Base-by-base conservation (phyloP, 2,888 invertebrate genomes). In the Galeruca laticollis region DNA sequence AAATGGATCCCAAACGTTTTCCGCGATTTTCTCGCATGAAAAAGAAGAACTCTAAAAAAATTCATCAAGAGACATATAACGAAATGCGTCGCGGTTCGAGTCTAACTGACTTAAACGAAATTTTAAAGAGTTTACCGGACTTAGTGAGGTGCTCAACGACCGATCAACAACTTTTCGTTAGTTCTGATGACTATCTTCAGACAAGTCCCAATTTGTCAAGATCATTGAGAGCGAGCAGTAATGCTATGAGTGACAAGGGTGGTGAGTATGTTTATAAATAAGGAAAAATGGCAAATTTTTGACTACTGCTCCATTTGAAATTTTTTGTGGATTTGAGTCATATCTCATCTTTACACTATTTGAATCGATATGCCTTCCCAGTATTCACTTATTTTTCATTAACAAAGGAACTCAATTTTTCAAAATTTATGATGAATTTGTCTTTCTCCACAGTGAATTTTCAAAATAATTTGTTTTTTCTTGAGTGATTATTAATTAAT, bases 91-190 rank as follows among this genome's bases (percentile, higher is more conserved):
- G 93, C 0, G 91, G 92, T 0, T 92, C 92, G 0, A 92, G 92
- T 76, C 87, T 93, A 85, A 92, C 92, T 2, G 92, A 93, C 78
- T 86, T 93, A 79, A 92, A 92, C 82, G 92, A 91, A 81, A 83
- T 92, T 35, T 83, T 82, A 4, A 56, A 77, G 4, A 76, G 79
- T 1, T 73, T 87, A 13, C 86, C 87, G 1, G 87, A 88, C 75
- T 81, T 88, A 10, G 86, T 88, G 1, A 83, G 88, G 65, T 88
- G 88, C 1, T 85, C 87, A n/a, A 85, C 83, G 33, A 79, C 84
- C 60, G 84, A 79, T 73, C 86, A 89, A 68, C 82, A 85, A 67
- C 75, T 87, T 43, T 82, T 81, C 11, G 80, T 82, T 18, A 87
- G 83, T 62, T 83, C 85, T 2, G 83, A 83, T 8, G 73, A 74